A percentile compares a stretch with the other conserved stretches of the same genome.
phyloP scores from a whole-genome alignment of 37 sponge, comb jelly and placozoan genomes.

The Hexactinellida sp. region DNA sequence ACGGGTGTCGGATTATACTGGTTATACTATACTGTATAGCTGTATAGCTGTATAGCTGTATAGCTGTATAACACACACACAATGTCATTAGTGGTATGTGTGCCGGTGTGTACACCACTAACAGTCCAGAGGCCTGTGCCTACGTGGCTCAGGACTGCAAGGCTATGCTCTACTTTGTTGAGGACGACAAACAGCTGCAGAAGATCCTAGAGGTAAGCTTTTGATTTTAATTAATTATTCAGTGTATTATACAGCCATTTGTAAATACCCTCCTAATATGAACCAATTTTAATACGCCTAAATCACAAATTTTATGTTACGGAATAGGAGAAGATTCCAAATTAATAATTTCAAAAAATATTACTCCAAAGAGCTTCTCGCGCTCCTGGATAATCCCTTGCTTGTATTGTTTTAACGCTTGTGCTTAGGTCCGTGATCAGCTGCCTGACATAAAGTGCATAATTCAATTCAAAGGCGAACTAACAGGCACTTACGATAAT shows the following conservation, averaged over 20 bases:
- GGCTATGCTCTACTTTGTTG: constrained; percentile 53
- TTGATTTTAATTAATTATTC: background rate
- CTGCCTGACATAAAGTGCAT: constrained; percentile 81
- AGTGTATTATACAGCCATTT: too few relatives aligned
- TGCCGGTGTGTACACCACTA: constrained; percentile 57
- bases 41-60: too few relatives aligned
- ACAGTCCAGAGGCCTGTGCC: constrained; percentile 57
- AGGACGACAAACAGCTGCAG: constrained; percentile 61
- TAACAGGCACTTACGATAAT: constrained; percentile 35
- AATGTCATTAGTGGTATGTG: constrained; percentile 68
- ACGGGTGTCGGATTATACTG: too few relatives aligned
- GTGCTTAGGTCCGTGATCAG: constrained; percentile 44
- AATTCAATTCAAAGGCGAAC: constrained; percentile 80
- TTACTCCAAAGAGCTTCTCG: too few relatives aligned
- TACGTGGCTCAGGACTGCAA: constrained; percentile 42
- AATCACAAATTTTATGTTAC: too few relatives aligned
- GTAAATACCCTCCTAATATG: too few relatives aligned
- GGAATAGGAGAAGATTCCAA: too few relatives aligned
- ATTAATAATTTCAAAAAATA: too few relatives aligned
- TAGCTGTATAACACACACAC: too few relatives aligned
- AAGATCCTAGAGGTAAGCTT: constrained; percentile 58
- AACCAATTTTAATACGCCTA: too few relatives aligned
- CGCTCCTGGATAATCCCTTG: too few relatives aligned
- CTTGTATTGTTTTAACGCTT: background rate
- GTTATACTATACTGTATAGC: too few relatives aligned